Base-by-base conservation (phyloP, 2,888 invertebrate genomes). In the Clusia tigrina region DNA sequence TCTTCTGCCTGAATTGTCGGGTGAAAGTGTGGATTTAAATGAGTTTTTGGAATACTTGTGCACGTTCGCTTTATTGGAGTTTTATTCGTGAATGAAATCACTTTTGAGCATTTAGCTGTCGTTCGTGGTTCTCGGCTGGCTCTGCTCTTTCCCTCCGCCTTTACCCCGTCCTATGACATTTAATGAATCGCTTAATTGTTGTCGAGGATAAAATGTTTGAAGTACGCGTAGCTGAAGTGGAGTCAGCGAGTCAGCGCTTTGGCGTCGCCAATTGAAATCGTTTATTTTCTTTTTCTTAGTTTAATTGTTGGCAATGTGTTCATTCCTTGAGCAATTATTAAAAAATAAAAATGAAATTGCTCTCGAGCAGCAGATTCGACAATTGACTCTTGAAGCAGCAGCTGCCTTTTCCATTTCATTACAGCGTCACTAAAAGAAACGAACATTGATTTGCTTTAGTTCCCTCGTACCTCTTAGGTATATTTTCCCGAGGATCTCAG, bases 181-280 rank as follows among this genome's bases (percentile, higher is more conserved):
- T 77, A 75, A 75, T 75, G 78, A 75, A 77, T 75, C 74, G 71
- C 78, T 75, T 75, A 75, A 75, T 75, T 75, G 74, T 74, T 67
- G 68, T 77, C 22, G 20, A 22, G 15, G 5, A 15, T 9, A 6
- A 20, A 5, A 48, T 42, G 42, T 3, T 15, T 10, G 2, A 22
- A 22, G 48, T 22, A 5, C 6, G 6, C 12, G 18, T 3, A 48
- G 6, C n/a, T 42, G 12, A n/a, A n/a, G 12, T 18, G 48, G 6
- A 48, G 48, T 48, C 48, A 20, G 20, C 48, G n/a, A n/a, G n/a
- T n/a, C n/a, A n/a, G 22, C 48, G 18, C 42, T 42, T 48, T 48
- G 48, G 48, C 48, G 48, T 48, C 48, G 22, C 6, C 48, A 48
- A 48, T 48, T 48, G 48, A 48, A 48, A 48, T 18, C n/a, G n/a